Evolutionary conservation across 2,797 vertebrate genomes (phyloP), one percentile per base, ranked within the genome.

Genomic region (Semotilus atromaculatus): DNA sequence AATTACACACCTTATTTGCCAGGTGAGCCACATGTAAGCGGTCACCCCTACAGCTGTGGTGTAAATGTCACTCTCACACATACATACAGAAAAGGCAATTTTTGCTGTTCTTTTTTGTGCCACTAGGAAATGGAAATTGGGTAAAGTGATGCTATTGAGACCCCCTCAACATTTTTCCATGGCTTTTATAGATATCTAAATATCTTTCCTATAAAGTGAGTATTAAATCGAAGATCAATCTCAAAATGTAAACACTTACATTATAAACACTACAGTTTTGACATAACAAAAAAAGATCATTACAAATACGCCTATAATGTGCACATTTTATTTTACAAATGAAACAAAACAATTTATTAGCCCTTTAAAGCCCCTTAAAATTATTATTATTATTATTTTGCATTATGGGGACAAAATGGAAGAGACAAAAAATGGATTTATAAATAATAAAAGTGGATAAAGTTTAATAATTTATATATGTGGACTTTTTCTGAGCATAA

Each of bases 1-100:
- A 77, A 55, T n/a, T 53, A 71, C 40, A 86, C 18, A 76, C n/a
- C 53, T 71, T 53, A 80, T 70, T 70, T 68, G 45, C 13, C 64
- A 70, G 64, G 80, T 43, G 66, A 71, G 29, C 13, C 70, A 73
- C 55, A 48, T 36, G 36, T 45, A 21, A 72, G 67, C 2, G 38
- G 23, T 64, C 67, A 72, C 18, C 10, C 48, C 68, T 60, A 53
- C 68, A 71, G 53, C 67, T 71, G n/a, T 78, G 53, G 16, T 78
- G 76, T 64, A 78, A 78, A 78, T 78, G 38, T 78, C 76, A 78
- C 16, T 78, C 38, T 78, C 7, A 43, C 36, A 62, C 75, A 29
- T 62, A 21, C n/a, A 64, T 31, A 51, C 9, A 5, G 18, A 73
- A 26, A 78, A 60, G 26, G 1, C 6, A 0, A 64, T 45, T 64